These are phyloP conservation scores for Acholoe squamosa DNA, from an alignment of 2,888 invertebrate genomes.

Conservation along the genomic window DNA sequence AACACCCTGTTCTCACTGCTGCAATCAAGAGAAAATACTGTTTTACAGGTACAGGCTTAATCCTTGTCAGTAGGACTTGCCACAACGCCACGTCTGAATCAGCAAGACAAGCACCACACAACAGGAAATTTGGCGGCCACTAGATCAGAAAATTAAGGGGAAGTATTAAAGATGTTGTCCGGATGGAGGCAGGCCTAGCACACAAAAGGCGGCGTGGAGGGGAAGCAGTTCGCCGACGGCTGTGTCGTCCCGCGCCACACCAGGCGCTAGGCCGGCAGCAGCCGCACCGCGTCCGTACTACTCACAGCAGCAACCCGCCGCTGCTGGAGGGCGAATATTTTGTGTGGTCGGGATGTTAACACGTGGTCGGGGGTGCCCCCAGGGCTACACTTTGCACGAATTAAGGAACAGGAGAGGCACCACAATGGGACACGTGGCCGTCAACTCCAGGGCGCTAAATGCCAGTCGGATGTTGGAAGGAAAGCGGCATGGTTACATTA, in stretches of 20 bases:
- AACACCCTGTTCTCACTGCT: too few relatives aligned
- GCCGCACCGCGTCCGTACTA: not conserved
- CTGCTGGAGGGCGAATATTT: constrained; percentile 7
- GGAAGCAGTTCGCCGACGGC: not conserved
- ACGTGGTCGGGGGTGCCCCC: not conserved
- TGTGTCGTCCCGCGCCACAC: not conserved
- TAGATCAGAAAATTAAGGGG: not conserved
- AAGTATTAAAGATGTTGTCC: constrained; percentile 51
- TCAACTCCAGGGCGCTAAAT: not conserved
- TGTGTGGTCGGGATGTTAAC: constrained; percentile 46
- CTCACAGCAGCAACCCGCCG: not conserved
- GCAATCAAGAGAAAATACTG: too few relatives aligned
- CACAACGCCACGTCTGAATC: too few relatives aligned
- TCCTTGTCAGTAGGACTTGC: too few relatives aligned
- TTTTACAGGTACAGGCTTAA: too few relatives aligned
- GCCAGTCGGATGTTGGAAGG: not conserved
- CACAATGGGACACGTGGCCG: constrained; percentile 27
- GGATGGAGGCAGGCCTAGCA: constrained; percentile 31
- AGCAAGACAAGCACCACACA: not conserved
- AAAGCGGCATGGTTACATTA: not conserved
- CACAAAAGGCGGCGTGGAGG: not conserved
- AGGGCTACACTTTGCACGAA: constrained; percentile 52
- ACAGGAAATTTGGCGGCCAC: not conserved
- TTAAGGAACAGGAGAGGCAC: constrained; percentile 10
- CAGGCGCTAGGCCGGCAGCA: not conserved